Evolutionary conservation across 2,797 vertebrate genomes (phyloP).

Genomic region (Anabacerthia variegaticeps): DNA sequence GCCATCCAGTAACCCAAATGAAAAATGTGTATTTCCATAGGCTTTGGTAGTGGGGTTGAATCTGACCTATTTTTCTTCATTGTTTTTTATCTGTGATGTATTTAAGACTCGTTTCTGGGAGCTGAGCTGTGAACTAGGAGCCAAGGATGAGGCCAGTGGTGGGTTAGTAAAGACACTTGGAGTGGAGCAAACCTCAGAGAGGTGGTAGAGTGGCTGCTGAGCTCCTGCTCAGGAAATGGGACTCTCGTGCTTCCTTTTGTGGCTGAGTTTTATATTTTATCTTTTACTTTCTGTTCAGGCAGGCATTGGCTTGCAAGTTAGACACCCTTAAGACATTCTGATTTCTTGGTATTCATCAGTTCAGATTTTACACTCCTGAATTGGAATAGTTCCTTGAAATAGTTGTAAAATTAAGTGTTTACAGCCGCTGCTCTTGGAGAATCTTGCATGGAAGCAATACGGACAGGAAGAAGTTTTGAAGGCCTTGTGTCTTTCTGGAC

Average conservation of each 20-base stretch:
- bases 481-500: not conserved
- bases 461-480: not conserved
- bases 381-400: not conserved
- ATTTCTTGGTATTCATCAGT: not conserved
- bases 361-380: not conserved
- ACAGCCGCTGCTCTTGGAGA: not conserved
- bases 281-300: not conserved
- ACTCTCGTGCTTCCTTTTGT: not conserved
- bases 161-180: not conserved
- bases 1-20: not conserved
- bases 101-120: not conserved
- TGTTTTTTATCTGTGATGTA: not conserved
- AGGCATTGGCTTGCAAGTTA: not conserved
- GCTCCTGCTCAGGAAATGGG: not conserved
- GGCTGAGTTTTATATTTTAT: not conserved
- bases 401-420: not conserved
- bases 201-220: not conserved
- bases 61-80: not conserved
- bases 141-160: rapidly evolving
- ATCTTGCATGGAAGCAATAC: not conserved
- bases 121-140: not conserved
- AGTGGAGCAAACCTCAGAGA: not conserved
- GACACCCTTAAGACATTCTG: not conserved
- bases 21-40: rapidly evolving
- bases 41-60: not conserved